Evolutionary conservation across 2,113 vertebrate species (phyloP).

Genomic region (Cyprinus carpio): DNA sequence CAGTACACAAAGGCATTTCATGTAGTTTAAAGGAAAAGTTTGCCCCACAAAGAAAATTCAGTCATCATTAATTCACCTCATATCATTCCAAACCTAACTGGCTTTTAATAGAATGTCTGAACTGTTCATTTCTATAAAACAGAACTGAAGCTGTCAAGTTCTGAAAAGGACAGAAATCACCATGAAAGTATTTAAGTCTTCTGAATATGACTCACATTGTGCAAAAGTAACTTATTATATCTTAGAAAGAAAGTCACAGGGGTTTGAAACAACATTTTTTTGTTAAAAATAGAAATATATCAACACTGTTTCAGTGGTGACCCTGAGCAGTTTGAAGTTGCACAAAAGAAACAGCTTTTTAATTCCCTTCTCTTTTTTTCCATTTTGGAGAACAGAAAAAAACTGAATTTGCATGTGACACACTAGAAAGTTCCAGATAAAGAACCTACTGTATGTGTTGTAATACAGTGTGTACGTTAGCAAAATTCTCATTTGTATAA

Average conservation of each 20-base stretch:
- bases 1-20: neutral
- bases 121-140: too few relatives aligned
- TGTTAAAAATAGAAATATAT: neutral
- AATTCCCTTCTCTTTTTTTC: neutral
- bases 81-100: neutral
- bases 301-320: neutral
- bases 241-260: neutral
- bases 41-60: neutral
- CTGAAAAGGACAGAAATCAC: neutral
- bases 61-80: neutral
- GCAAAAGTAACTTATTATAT: neutral
- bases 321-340: neutral
- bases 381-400: constrained; percentile 8
- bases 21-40: neutral
- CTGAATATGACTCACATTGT: neutral
- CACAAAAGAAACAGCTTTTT: neutral
- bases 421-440: too few relatives aligned
- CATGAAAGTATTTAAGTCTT: neutral
- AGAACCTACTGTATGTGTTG: neutral
- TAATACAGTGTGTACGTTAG: constrained; percentile 3
- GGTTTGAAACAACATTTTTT: neutral
- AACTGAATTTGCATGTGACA: neutral
- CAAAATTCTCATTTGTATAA: neutral
- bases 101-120: too few relatives aligned
- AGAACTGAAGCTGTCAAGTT: neutral